These are phyloP conservation scores for Parasteatoda lunata DNA, from an alignment of 2,888 invertebrate species.

Conservation along the genomic window DNA sequence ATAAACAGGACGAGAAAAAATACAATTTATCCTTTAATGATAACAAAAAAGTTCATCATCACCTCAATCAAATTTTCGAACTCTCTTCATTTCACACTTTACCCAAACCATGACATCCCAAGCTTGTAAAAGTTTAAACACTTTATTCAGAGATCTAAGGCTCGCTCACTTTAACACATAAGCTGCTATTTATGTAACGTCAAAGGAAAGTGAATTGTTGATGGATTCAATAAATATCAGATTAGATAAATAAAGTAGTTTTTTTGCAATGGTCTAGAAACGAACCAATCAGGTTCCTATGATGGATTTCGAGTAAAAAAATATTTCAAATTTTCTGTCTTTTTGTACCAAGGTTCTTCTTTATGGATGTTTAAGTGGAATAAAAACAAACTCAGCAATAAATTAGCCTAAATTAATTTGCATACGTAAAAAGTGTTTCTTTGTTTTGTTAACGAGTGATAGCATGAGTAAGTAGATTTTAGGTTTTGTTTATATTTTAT, in stretches of 20 bases:
- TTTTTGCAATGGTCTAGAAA: slow-evolving; percentile 28
- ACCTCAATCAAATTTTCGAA: no score
- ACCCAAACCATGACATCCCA: no score
- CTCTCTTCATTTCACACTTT: no score
- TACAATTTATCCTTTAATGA: no score
- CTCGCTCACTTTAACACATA: no score
- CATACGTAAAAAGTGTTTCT: neutral
- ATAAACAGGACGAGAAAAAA: no score
- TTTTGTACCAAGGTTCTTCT: neutral
- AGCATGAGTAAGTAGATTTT: neutral
- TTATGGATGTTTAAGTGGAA: neutral
- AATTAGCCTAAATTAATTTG: neutral
- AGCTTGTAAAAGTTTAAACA: no score
- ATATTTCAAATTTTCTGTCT: neutral
- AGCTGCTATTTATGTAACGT: no score
- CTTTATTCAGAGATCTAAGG: no score
- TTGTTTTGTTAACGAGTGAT: neutral
- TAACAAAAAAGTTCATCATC: no score
- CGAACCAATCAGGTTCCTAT: slow-evolving; percentile 27
- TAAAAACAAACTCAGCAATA: neutral
- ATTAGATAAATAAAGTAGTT: slow-evolving; percentile 35
- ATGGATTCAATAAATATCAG: slow-evolving; percentile 41
- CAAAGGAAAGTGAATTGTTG: slow-evolving; percentile 2
- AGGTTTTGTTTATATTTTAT: neutral
- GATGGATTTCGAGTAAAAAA: neutral